Base-by-base conservation (phyloP, 2,113 vertebrate genomes). In the Prunella himalayana region DNA sequence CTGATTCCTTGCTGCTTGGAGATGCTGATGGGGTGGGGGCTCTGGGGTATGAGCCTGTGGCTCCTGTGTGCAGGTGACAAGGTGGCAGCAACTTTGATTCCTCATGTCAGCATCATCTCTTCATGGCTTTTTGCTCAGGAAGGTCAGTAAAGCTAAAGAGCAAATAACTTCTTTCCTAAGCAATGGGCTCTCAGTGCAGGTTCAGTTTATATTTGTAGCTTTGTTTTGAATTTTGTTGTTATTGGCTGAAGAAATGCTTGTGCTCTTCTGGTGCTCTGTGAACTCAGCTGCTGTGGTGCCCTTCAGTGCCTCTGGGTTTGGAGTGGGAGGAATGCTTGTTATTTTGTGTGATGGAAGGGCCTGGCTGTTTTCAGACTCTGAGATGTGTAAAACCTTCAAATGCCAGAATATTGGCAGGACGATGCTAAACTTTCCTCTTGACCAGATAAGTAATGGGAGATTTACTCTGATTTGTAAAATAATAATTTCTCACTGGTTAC, bases 281-380 rank as follows among this genome's bases (percentile, higher is more conserved):
- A 90, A 86, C 65, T 41, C 79, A 47, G 91, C 95, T 92, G 95
- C 92, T 66, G 85, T 91, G 83, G 87, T 94, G 80, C 84, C 94
- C 73, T 88, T 77, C 73, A 19, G 50, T 93, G 92, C 66, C 71
- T 53, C 31, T 15, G 92, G 27, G 1, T 33, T 61, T 0, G 6
- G 82, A 53, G 86, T 41, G 90, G 65, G 87, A 96, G 88, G 94
- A 94, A 93, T 85, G 91, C 21, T 4, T 71, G 79, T 63, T 86
- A 50, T 79, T 87, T 21, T 21, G 57, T 83, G 82, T 14, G 11
- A 27, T 69, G 86, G 82, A 88, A 86, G 12, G 30, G 69, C 71
- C 80, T 42, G 11, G 35, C 53, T 79, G 45, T 37, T 47, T 72
- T 23, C 53, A 39, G 64, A 49, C 44, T 84, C 60, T 0, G 50